Base-by-base conservation (phyloP, 2,113 vertebrate genomes). In the Cryptotis parvus region DNA sequence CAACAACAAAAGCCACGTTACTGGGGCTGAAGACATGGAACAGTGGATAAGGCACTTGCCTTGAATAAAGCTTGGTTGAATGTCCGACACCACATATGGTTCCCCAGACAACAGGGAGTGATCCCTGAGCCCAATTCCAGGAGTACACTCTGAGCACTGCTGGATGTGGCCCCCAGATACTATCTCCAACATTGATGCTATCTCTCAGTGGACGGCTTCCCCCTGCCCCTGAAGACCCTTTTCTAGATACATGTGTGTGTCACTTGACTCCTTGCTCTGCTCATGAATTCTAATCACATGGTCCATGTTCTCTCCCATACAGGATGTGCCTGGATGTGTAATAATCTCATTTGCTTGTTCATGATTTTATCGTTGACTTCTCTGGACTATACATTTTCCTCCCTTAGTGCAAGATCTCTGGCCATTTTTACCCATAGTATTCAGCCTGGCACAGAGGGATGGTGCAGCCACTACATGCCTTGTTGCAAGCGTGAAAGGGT, bases 391-490 rank as follows among this genome's bases (percentile, higher is more conserved):
- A 16, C 6, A 26, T 3, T 4, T 58, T 61, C 1, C 70, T 61
- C 15, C 12, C 16, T 15, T 9, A 49, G 61, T 45, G 29, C 37
- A 26, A 16, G 65, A 37, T 35, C 9, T 20, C 1, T 6, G 45
- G 29, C 6, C 12, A 2, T 33, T 4, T 2, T 5, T 52, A 72
- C 72, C 39, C 63, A 24, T 16, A 49, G 33, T 3, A 1, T 76
- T 39, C 22, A 1, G 27, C 24, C 63, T 88, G 68, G 65, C 35
- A 29, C n/a, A 1, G 6, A 3, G 29, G 1, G 0, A 12, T 49
- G 41, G 20, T 9, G 12, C 33, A 6, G 1, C 8, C 37, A 1
- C 22, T 5, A 43, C 22, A 4, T 33, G 2, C n/a, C 7, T 1
- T 58, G 58, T 29, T 68, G 22, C 33, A 73, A 49, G 29, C 22